phyloP scores from a whole-genome alignment of 2,113 vertebrate species.

The Cinclus mexicanus region DNA sequence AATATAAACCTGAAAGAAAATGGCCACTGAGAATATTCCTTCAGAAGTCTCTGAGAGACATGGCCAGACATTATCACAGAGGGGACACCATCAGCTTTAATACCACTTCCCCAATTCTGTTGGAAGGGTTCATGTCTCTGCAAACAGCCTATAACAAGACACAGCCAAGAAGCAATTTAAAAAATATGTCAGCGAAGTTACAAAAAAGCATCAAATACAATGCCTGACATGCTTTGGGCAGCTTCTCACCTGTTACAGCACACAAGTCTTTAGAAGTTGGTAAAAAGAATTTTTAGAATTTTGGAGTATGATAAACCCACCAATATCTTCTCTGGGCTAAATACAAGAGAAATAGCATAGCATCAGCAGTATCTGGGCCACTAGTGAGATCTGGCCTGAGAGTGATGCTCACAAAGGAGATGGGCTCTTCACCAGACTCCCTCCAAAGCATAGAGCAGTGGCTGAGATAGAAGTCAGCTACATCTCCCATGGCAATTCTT shows the following conservation, averaged over 20 bases:
- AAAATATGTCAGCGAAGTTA: background rate
- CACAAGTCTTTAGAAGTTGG: background rate
- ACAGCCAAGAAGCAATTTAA: background rate
- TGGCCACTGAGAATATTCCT: background rate
- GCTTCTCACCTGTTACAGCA: background rate
- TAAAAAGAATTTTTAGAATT: background rate
- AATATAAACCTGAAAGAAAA: constrained; percentile 12
- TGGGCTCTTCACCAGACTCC: background rate
- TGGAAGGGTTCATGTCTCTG: background rate
- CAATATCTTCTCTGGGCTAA: background rate
- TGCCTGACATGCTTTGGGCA: background rate
- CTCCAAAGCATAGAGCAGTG: background rate
- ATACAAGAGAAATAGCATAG: background rate
- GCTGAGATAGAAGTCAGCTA: background rate
- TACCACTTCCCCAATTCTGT: background rate
- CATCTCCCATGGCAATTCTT: background rate
- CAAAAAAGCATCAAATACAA: background rate
- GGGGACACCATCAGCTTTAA: background rate
- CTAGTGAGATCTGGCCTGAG: background rate
- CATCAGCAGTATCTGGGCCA: background rate
- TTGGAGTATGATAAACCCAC: background rate
- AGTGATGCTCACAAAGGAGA: background rate
- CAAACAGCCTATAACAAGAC: background rate
- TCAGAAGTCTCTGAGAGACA: background rate
- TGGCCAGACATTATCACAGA: background rate